Base-by-base conservation (phyloP, 2,113 vertebrate species). In the Suricata suricatta region DNA sequence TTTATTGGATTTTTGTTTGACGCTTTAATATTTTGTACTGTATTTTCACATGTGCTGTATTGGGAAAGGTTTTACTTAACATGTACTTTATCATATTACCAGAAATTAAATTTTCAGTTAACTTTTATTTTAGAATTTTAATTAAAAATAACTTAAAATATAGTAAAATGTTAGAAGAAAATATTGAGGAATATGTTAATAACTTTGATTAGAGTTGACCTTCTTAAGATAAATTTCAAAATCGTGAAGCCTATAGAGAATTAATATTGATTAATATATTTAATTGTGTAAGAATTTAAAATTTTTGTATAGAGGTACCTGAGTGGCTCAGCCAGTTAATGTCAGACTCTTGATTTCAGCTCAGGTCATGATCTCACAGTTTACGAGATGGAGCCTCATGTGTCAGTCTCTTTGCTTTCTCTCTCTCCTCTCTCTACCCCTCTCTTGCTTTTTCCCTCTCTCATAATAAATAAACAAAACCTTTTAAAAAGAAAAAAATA, bases 111-210 rank as follows among this genome's bases (percentile, higher is more conserved):
- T 50, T 93, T 93, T 71, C 69, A 79, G 57, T 93, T 16, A 84
- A 19, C 71, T 47, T 52, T 79, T 47, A 87, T 87, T 88, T 92
- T 82, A 47, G 35, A 90, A 89, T 50, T 68, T 33, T 81, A 76
- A 17, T 54, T 60, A 79, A 81, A 81, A 80, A 88, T 57, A 88
- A 54, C 63, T 93, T 77, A 54, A 90, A 76, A 33, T 90, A 76
- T 33, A 76, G 52, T 44, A 93, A 86, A 80, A 82, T 82, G 15
- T 89, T 84, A 27, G 16, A 76, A 88, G 64, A 89, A 96, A 96
- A 35, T 76, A 16, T 88, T 77, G 60, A 96, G 33, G 66, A 93
- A 77, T 33, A 47, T 77, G 5, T 57, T 71, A 88, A 17, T 96
- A 64, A 82, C 23, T 23, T 52, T 80, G 29, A 25, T 82, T 87